phyloP scores from a whole-genome alignment of 35 echinoderm and acorn worm species.

The Apostichopus parvimensis region DNA sequence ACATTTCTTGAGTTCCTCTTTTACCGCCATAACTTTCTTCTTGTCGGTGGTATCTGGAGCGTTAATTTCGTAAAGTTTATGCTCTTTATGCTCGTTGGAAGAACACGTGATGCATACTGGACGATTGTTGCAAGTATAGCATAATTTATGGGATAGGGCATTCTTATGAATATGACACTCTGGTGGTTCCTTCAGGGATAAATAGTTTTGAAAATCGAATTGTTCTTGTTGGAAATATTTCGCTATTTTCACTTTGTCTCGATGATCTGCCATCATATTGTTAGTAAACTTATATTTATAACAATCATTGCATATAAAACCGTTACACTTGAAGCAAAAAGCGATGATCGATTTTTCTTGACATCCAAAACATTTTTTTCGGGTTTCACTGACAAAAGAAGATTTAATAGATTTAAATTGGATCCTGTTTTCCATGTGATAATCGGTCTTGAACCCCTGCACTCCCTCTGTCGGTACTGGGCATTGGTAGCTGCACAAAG shows the following conservation, averaged over 20 bases:
- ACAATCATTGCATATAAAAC: constrained; percentile 3
- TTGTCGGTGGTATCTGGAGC: neutral
- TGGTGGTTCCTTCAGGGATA: neutral
- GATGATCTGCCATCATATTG: constrained; percentile 16
- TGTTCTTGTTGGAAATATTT: neutral
- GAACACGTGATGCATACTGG: neutral
- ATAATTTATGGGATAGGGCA: neutral
- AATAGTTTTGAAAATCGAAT: neutral
- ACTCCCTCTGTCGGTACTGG: neutral
- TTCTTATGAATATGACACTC: constrained; percentile 12
- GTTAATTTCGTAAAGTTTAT: neutral
- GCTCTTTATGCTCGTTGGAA: neutral
- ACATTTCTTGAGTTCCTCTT: neutral
- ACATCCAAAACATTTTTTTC: neutral
- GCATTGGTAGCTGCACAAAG: neutral
- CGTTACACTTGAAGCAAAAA: constrained; percentile 33
- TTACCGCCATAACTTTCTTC: neutral
- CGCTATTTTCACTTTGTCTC: neutral
- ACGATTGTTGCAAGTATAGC: neutral
- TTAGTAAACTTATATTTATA: neutral
- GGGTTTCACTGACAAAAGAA: neutral
- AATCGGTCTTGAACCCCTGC: neutral
- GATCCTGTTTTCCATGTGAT: neutral
- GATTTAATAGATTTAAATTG: neutral
- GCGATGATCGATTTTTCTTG: neutral